These are phyloP conservation scores for Leucosticte australis DNA, from an alignment of 2,113 vertebrate genomes.

Conservation along the genomic window DNA sequence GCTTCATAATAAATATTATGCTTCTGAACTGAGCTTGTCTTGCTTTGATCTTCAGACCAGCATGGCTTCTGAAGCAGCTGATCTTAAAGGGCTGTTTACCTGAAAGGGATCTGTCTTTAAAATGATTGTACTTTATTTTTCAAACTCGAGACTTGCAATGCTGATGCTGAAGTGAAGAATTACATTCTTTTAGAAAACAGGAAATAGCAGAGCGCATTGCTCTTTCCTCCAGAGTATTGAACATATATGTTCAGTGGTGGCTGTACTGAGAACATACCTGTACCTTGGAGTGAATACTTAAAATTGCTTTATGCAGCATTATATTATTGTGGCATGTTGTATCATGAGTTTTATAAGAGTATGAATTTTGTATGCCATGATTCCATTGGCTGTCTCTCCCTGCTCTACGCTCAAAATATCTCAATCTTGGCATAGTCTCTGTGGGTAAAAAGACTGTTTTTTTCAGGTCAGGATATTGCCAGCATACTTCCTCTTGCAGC, in stretches of 20 bases:
- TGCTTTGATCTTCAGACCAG: constrained; percentile 25
- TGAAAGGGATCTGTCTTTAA: background rate
- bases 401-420: background rate
- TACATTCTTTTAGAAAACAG: background rate
- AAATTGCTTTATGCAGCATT: background rate
- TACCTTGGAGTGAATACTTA: background rate
- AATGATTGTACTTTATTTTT: constrained; percentile 2
- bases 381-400: background rate
- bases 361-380: background rate
- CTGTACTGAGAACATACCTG: background rate
- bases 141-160: background rate
- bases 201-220: background rate
- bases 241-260: accelerated
- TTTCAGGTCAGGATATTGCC: background rate
- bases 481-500: background rate
- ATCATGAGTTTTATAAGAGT: background rate
- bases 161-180: background rate
- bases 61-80: background rate
- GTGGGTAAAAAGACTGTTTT: background rate
- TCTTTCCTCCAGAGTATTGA: background rate
- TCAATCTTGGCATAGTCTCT: background rate
- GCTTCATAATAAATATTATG: background rate
- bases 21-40: background rate
- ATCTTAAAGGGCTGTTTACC: background rate
- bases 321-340: background rate